Base-by-base conservation (phyloP, 2,113 vertebrate species). In the Amblyopsis rosae region DNA sequence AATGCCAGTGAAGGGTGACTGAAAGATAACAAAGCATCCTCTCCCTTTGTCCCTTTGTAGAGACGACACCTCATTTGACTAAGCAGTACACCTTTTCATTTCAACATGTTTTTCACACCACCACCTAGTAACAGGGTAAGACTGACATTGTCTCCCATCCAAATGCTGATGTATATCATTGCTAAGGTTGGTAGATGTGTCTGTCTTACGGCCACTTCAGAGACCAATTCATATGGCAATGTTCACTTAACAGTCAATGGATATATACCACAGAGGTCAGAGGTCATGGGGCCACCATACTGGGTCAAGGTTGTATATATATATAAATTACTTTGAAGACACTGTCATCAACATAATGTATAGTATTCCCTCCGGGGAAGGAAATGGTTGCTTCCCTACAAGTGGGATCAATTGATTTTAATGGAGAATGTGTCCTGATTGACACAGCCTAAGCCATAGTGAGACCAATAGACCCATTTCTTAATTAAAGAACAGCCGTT, bases 351-450 rank as follows among this genome's bases (percentile, higher is more conserved):
- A 76, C 75, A 65, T 77, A 65, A 88, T 75, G 81, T 58, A 59
- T 35, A 3, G 19, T 72, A 79, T 84, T 80, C 81, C 82, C 80
- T 83, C 56, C 0, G 26, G 71, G 65, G 81, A 65, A 16, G 7
- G 41, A 49, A 62, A 49, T 61, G 65, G 47, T 53, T 16, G 55
- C 12, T 72, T 46, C 70, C 70, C 78, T 75, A 6, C 4, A 68
- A 72, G n/a, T 11, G 57, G 59, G 62, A 77, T 82, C 80, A 85
- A 85, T 72, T 76, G 69, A 81, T 80, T 87, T 76, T 80, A 75
- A 69, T 69, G 61, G 77, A 64, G 65, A 70, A 61, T 19, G 56
- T 57, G 72, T 62, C 48, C 65, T 48, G 61, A 63, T 73, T 47
- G 59, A 53, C 13, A 33, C 73, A 64, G 69, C 32, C n/a, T 51